Conservation (phyloP, 2,888 invertebrate species). For the Bombylius discolor region DNA sequence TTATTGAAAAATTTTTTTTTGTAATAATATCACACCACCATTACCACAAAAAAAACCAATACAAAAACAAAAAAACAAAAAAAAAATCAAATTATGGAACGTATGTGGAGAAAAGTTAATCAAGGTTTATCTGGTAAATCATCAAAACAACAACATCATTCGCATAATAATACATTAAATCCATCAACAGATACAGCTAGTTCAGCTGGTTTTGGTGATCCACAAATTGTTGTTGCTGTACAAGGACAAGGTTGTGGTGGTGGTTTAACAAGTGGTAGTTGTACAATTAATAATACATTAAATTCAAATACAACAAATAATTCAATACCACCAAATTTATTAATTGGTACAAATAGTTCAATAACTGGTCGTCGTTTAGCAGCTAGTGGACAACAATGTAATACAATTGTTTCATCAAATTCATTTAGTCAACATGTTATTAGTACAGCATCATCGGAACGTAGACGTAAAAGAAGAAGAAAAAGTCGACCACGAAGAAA, state of each 20-base stretch:
- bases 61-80: too few species aligned
- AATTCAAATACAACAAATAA: not conserved
- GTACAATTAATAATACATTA: not conserved
- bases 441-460: slow-evolving; percentile 33
- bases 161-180: slow-evolving; percentile 7
- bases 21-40: too few species aligned
- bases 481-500: slow-evolving; percentile 31
- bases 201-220: slow-evolving; percentile 33
- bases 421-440: slow-evolving; percentile 34
- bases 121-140: slow-evolving; percentile 31
- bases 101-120: slow-evolving; percentile 38
- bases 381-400: slow-evolving; percentile 21
- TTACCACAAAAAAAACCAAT: too few species aligned
- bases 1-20: too few species aligned
- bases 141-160: slow-evolving; percentile 11
- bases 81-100: slow-evolving; percentile 24
- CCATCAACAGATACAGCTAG: slow-evolving; percentile 31
- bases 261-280: slow-evolving; percentile 2
- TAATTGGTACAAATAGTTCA: slow-evolving; percentile 16
- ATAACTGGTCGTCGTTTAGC: slow-evolving; percentile 33
- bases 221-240: slow-evolving; percentile 31
- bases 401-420: slow-evolving; percentile 17
- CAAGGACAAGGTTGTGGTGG: slow-evolving; percentile 14
- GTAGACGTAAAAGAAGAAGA: slow-evolving; percentile 29
- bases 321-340: not conserved